Percentiles rank a stretch among this genome's conserved stretches.
phyloP scores from a whole-genome alignment of 35 echinoderm and acorn worm species.

The Amphiura filiformis region DNA sequence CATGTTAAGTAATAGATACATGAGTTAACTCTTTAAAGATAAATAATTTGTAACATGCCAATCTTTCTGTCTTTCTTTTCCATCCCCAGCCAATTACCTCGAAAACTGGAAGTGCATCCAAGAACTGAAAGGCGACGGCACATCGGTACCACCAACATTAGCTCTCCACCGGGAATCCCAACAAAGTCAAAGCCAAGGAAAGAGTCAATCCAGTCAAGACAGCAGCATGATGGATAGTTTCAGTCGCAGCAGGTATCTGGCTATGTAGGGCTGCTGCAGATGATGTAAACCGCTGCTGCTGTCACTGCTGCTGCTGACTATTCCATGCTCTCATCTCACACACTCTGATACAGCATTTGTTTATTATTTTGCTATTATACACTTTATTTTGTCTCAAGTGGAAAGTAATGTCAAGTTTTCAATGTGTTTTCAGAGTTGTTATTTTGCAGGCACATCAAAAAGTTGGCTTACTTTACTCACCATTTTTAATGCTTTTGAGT shows the following conservation, averaged over 20 bases:
- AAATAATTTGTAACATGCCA: too few relatives aligned
- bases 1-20: too few relatives aligned
- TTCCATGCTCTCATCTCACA: background rate
- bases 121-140: slow-evolving; percentile 87
- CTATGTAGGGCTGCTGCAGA: background rate
- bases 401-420: too few relatives aligned
- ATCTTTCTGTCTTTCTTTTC: too few relatives aligned
- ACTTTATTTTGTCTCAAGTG: too few relatives aligned
- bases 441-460: too few relatives aligned
- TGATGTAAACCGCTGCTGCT: too few relatives aligned
- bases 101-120: slow-evolving; percentile 99
- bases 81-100: slow-evolving; percentile 76
- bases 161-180: background rate
- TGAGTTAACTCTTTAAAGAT: too few relatives aligned
- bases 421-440: too few relatives aligned
- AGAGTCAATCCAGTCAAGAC: background rate
- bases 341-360: background rate
- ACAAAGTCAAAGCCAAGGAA: slow-evolving; percentile 13
- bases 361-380: too few relatives aligned
- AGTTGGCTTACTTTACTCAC: too few relatives aligned
- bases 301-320: background rate
- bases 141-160: background rate
- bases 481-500: too few relatives aligned
- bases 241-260: background rate
- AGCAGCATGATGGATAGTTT: background rate